These are phyloP conservation scores for Virgularia gustaviana DNA, from an alignment of 92 coral and sea anemone species.

Conservation along the genomic window DNA sequence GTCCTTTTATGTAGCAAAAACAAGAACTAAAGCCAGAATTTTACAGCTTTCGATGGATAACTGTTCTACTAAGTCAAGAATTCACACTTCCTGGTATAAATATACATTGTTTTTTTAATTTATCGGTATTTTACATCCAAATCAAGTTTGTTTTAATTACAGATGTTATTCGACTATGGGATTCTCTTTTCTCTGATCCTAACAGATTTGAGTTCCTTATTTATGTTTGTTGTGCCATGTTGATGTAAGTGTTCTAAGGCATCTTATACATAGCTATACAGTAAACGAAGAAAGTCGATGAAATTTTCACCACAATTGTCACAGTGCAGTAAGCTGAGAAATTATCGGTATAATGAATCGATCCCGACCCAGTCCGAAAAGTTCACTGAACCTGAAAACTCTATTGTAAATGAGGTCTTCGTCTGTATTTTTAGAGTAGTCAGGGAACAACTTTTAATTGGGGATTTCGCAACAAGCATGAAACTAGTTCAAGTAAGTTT, in stretches of 20 bases:
- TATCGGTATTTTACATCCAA: not conserved
- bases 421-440: slow-evolving; percentile 58
- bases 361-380: no score
- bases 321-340: no score
- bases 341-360: no score
- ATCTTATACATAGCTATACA: no score
- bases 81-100: slow-evolving; percentile 87
- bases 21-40: slow-evolving; percentile 95
- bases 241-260: slow-evolving; percentile 71
- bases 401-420: not conserved
- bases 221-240: slow-evolving; percentile 97
- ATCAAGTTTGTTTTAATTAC: slow-evolving; percentile 7
- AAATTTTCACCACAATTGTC: no score
- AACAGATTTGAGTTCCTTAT: slow-evolving; percentile 89
- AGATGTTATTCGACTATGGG: slow-evolving; percentile 99
- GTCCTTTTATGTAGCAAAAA: slow-evolving; percentile 56
- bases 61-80: slow-evolving; percentile 86
- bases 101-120: not conserved
- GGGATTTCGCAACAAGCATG: slow-evolving; percentile 95
- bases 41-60: slow-evolving; percentile 94
- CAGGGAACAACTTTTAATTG: slow-evolving; percentile 78
- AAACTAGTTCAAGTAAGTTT: slow-evolving; percentile 75
- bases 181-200: slow-evolving; percentile 87
- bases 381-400: no score
- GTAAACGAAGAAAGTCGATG: no score